These are phyloP conservation scores for Drosophila novamexicana DNA, from an alignment of 1,140 invertebrate species.

Conservation along the genomic window DNA sequence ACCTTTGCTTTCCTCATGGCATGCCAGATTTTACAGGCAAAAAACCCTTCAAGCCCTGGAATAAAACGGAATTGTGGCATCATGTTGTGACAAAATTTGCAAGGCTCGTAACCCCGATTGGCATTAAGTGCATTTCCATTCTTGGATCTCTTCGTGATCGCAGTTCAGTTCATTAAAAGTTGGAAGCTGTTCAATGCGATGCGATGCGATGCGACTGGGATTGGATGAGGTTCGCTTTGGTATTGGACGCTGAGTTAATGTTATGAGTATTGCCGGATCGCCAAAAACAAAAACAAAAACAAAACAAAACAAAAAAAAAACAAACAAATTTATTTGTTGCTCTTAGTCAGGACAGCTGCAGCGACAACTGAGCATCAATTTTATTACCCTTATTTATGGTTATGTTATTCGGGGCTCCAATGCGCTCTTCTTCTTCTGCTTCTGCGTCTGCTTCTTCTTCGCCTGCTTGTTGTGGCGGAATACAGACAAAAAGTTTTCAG, in stretches of 20 bases:
- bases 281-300: slow-evolving; percentile 25
- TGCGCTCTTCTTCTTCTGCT: slow-evolving; percentile 30
- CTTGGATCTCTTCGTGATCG: not conserved
- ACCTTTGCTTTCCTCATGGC: too few species aligned
- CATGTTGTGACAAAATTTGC: not conserved
- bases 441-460: slow-evolving; percentile 17
- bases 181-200: slow-evolving; percentile 1
- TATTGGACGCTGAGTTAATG: slow-evolving; percentile 60
- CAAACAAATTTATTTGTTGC: slow-evolving; percentile 56
- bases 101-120: not conserved
- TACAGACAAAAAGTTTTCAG: slow-evolving; percentile 38
- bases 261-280: slow-evolving; percentile 71
- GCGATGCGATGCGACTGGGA: not conserved
- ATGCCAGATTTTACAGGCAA: too few species aligned
- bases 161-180: slow-evolving; percentile 38
- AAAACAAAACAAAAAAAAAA: not conserved
- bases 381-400: slow-evolving; percentile 80
- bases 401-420: slow-evolving; percentile 48
- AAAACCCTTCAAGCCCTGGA: not conserved
- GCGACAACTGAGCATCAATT: slow-evolving; percentile 79
- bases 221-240: not conserved
- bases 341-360: slow-evolving; percentile 37
- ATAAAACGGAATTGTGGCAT: not conserved
- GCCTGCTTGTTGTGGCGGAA: slow-evolving; percentile 3
- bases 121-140: not conserved